Evolutionary conservation across 1,140 invertebrate species (phyloP).

Genomic region (Zaprionus taronus): DNA sequence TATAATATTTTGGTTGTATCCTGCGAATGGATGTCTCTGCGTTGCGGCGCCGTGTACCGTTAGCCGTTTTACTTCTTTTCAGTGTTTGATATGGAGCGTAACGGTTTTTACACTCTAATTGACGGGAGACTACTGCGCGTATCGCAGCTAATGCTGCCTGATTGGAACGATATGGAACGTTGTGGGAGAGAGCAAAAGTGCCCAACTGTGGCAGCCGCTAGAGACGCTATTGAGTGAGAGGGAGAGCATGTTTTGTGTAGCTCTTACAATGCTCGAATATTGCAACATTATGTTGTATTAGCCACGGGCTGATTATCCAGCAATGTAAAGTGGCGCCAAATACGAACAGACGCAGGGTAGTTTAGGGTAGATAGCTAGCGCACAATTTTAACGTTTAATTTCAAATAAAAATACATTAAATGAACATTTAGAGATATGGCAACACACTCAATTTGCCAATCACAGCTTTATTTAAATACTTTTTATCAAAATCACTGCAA

Average conservation of each 20-base stretch:
- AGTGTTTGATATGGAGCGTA: conserved; percentile 52
- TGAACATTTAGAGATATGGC: background rate
- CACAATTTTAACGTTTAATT: background rate
- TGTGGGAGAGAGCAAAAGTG: conserved; percentile 24
- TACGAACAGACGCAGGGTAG: conserved; percentile 41
- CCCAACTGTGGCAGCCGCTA: conserved; percentile 42
- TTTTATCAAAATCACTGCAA: no score
- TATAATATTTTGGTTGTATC: conserved; percentile 77
- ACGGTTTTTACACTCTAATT: conserved; percentile 79
- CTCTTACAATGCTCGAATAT: conserved; percentile 22
- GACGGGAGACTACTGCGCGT: conserved; percentile 76
- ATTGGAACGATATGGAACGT: conserved; percentile 37
- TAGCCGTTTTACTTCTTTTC: conserved; percentile 38
- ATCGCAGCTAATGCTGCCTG: conserved; percentile 35
- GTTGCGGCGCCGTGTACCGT: conserved; percentile 54
- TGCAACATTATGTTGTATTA: conserved; percentile 42
- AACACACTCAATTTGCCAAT: no score
- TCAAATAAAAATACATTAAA: background rate
- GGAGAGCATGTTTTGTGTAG: conserved; percentile 21
- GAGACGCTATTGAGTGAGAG: conserved; percentile 18
- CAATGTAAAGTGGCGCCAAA: conserved; percentile 64
- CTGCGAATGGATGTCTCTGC: conserved; percentile 70
- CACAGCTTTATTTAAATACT: no score
- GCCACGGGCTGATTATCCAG: conserved; percentile 64
- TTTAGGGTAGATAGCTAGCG: conserved; percentile 32